Evolutionary conservation across 2,888 invertebrate genomes (phyloP).

Genomic region (Meiosimyza platycephala): DNA sequence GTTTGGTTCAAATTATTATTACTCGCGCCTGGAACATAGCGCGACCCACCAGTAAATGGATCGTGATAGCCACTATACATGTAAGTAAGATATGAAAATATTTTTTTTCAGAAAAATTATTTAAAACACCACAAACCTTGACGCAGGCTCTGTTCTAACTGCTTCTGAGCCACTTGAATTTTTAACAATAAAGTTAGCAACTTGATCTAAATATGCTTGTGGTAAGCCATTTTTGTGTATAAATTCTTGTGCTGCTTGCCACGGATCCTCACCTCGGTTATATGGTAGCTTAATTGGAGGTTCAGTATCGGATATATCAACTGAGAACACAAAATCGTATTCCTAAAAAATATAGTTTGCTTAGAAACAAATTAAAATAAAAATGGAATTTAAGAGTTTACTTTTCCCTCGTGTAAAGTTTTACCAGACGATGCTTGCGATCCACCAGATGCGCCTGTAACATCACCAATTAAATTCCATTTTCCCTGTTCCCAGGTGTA

Average conservation of each 20-base stretch:
- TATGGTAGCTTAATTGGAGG: conserved; percentile 92
- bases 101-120: neutral
- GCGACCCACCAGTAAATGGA: conserved; percentile 77
- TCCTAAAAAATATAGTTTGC: conserved; percentile 66
- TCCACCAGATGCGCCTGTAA: conserved; percentile 81
- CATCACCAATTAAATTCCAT: conserved; percentile 92
- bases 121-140: conserved; percentile 44
- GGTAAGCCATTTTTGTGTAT: conserved; percentile 86
- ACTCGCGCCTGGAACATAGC: conserved; percentile 74
- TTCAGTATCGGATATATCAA: conserved; percentile 93
- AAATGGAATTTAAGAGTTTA: conserved; percentile 36
- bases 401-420: conserved; percentile 83
- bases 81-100: neutral
- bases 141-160: conserved; percentile 39
- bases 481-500: conserved; percentile 80
- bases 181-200: conserved; percentile 91
- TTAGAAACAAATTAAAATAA: conserved; percentile 57
- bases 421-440: conserved; percentile 77
- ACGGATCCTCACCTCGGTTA: conserved; percentile 91
- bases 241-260: conserved; percentile 90
- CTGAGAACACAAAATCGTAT: conserved; percentile 95
- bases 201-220: conserved; percentile 88
- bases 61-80: conserved; percentile 69
- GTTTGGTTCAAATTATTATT: conserved; percentile 54
- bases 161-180: conserved; percentile 71